Evolutionary conservation across 2,113 vertebrate genomes (phyloP).

Genomic region (Eulacestoma nigropectus): DNA sequence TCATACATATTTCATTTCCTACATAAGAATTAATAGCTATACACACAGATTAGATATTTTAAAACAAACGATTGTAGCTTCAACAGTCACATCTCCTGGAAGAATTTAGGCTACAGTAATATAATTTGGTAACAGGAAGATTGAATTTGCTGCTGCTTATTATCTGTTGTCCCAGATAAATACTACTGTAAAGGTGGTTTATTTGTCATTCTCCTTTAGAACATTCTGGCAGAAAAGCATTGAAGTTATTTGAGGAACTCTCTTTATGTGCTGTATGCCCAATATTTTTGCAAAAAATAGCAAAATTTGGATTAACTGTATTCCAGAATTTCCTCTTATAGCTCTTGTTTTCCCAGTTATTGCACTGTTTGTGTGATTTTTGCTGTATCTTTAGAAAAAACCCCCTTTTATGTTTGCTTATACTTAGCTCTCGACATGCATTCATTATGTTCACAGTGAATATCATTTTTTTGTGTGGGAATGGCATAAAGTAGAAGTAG

Average conservation of each 20-base stretch:
- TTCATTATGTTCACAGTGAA: constrained; percentile 31
- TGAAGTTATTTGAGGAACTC: not conserved
- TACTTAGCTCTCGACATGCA: not conserved
- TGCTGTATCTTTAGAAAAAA: not conserved
- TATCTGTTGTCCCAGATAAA: not conserved
- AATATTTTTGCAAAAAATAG: not conserved
- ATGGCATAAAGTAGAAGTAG: not conserved
- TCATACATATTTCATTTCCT: not conserved
- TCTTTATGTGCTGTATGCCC: not conserved
- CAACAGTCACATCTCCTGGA: not conserved
- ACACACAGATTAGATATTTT: not conserved
- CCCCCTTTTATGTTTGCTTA: not conserved
- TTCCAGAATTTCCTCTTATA: not conserved
- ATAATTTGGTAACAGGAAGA: not conserved
- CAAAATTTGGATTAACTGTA: not conserved
- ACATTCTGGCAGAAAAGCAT: not conserved
- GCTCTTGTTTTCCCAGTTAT: not conserved
- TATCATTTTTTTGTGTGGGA: not conserved
- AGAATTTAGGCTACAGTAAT: not conserved
- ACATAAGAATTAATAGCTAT: not conserved
- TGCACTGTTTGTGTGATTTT: not conserved
- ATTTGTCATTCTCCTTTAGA: not conserved
- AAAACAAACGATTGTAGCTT: not conserved
- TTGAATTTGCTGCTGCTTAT: not conserved
- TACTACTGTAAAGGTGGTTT: not conserved